Base-by-base conservation (phyloP, 2,888 invertebrate species). In the Ochropleura leucogaster region DNA sequence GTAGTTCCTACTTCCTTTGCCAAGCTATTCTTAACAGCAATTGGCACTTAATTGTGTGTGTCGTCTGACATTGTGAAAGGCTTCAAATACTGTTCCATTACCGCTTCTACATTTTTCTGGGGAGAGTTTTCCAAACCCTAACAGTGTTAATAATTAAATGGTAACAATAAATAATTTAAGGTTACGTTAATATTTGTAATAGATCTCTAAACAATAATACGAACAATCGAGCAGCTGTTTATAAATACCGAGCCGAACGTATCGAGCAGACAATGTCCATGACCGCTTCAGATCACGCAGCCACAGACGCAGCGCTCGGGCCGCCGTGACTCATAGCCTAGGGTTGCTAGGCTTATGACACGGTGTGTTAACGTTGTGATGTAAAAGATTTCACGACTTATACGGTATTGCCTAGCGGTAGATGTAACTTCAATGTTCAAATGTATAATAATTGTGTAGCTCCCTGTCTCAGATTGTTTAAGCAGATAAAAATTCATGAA, bases 211-310 rank as follows among this genome's bases (percentile, higher is more conserved):
- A 77, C 68, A 72, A 79, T 72, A 72, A 76, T 63, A 63, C 64
- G 76, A 72, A 70, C 70, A 83, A 83, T 83, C 67, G 64, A 72
- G 67, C 78, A 84, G 78, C 77, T 85, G 82, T 88, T 85, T 88
- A 85, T 88, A 88, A 88, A 87, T 87, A 86, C 76, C 74, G 69
- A 82, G 68, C 72, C 77, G 70, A 83, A 74, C 77, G 67, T 69
- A 68, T 80, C 71, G 64, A 77, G 77, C 80, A 87, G 83, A 87
- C 87, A 87, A 86, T 87, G 88, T 83, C 87, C 83, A 79, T 88
- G 87, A 88, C 85, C 88, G 84, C 69, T 68, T 79, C 78, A 74
- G 77, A 76, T 78, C 75, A 79, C 79, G 79, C 85, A 82, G 83
- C 59, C 66, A 67, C 72, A 70, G 46, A 79, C 79, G 79, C 85